These are phyloP conservation scores for Amazona vittata DNA, from an alignment of 2,113 vertebrate species.

Conservation along the genomic window DNA sequence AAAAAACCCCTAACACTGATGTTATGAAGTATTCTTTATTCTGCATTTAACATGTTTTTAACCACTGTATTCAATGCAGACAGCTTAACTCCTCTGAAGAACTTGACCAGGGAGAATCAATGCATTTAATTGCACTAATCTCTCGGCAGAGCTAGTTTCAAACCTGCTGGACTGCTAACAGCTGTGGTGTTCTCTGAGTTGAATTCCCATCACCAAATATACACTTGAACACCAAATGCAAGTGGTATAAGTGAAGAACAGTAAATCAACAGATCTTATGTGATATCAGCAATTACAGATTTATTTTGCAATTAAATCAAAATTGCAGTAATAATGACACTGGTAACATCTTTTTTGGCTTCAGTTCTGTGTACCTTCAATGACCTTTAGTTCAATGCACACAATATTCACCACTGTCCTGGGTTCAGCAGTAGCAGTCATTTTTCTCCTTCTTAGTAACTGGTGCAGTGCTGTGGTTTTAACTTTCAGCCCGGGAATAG, in stretches of 20 bases:
- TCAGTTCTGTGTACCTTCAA: background rate
- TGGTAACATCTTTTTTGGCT: background rate
- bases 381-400: background rate
- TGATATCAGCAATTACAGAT: background rate
- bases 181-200: background rate
- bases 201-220: background rate
- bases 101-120: background rate
- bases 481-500: no score
- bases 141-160: background rate
- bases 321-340: background rate
- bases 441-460: no score
- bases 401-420: background rate
- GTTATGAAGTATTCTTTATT: background rate
- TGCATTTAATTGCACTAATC: background rate
- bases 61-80: background rate
- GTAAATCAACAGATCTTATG: background rate
- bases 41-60: background rate
- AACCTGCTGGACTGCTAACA: background rate
- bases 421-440: no score
- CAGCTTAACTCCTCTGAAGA: background rate
- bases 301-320: background rate
- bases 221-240: background rate
- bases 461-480: no score
- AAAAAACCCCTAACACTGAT: background rate
- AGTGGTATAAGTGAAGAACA: background rate